Percentiles rank a stretch among this genome's conserved stretches.
phyloP scores from a whole-genome alignment of 2,113 vertebrate species.

The Aix galericulata region DNA sequence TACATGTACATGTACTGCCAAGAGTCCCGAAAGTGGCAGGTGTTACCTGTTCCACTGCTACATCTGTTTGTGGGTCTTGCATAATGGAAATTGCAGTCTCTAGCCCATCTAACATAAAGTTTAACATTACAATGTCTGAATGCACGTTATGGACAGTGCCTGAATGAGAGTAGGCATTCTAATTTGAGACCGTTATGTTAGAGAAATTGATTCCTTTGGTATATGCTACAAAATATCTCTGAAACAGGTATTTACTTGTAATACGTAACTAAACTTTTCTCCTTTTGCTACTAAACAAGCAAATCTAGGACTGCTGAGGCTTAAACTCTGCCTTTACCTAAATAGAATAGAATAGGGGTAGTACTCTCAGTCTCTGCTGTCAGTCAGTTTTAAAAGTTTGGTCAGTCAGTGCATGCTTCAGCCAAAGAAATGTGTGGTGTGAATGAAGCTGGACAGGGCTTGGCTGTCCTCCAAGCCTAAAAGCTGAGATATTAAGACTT shows the following conservation, averaged over 20 bases:
- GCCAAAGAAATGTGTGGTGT: not conserved
- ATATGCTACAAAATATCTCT: not conserved
- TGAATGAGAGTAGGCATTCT: not conserved
- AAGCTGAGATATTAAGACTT: not conserved
- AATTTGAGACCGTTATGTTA: not conserved
- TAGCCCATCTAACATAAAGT: not conserved
- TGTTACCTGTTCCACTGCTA: not conserved
- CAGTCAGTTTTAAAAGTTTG: fast-evolving
- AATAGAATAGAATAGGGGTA: not conserved
- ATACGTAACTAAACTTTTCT: not conserved
- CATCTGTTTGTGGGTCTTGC: not conserved
- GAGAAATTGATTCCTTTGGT: not conserved
- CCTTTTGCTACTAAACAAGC: not conserved
- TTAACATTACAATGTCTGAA: not conserved
- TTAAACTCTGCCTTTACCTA: not conserved
- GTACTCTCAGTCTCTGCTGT: not conserved
- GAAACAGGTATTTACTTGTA: not conserved
- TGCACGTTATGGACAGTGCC: not conserved
- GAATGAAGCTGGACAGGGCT: not conserved
- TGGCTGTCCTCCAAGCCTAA: not conserved
- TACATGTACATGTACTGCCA: not conserved
- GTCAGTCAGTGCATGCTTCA: not conserved
- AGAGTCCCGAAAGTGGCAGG: not conserved
- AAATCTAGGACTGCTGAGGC: not conserved
- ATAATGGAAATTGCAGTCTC: not conserved